A percentile compares a stretch with the other conserved stretches of the same genome.
These are phyloP conservation scores for Maniola jurtina DNA, from an alignment of 1,140 invertebrate species.

Conservation along the genomic window DNA sequence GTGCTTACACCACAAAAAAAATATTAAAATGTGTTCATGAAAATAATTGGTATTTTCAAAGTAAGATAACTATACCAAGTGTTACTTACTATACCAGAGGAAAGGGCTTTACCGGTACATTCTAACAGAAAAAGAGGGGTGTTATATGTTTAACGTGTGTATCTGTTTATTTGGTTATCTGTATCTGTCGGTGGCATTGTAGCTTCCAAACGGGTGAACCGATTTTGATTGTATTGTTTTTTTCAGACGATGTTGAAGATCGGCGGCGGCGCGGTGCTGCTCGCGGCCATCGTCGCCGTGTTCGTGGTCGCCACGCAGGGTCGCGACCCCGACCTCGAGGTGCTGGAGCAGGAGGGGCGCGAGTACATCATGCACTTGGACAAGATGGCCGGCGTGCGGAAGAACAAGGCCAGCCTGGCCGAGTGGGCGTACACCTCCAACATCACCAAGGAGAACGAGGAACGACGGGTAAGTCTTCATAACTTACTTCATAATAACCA, in stretches of 20 bases:
- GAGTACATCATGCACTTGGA: constrained; percentile 82
- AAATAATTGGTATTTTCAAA: too few relatives aligned
- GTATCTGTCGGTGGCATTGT: too few relatives aligned
- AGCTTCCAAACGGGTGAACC: too few relatives aligned
- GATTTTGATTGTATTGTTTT: background rate
- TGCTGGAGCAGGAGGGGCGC: constrained; percentile 80
- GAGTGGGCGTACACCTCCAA: constrained; percentile 88
- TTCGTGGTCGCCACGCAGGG: constrained; percentile 71
- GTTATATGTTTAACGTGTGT: too few relatives aligned
- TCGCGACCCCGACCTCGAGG: constrained; percentile 76
- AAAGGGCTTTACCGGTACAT: too few relatives aligned
- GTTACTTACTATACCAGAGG: too few relatives aligned
- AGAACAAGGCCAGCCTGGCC: constrained; percentile 78
- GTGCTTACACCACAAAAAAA: too few relatives aligned
- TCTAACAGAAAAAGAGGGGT: too few relatives aligned
- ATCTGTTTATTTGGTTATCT: too few relatives aligned
- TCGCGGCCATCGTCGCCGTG: constrained; percentile 68
- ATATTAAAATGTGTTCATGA: too few relatives aligned
- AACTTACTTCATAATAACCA: too few relatives aligned
- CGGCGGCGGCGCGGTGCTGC: constrained; percentile 60
- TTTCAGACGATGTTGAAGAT: constrained; percentile 74
- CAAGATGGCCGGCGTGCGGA: constrained; percentile 77
- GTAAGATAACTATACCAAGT: too few relatives aligned
- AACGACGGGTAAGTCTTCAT: constrained; percentile 72
- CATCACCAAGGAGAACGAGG: constrained; percentile 85